Evolutionary conservation across 2,888 invertebrate genomes (phyloP), one percentile per base, ranked within the genome.

Genomic region (Synergus umbraculus): DNA sequence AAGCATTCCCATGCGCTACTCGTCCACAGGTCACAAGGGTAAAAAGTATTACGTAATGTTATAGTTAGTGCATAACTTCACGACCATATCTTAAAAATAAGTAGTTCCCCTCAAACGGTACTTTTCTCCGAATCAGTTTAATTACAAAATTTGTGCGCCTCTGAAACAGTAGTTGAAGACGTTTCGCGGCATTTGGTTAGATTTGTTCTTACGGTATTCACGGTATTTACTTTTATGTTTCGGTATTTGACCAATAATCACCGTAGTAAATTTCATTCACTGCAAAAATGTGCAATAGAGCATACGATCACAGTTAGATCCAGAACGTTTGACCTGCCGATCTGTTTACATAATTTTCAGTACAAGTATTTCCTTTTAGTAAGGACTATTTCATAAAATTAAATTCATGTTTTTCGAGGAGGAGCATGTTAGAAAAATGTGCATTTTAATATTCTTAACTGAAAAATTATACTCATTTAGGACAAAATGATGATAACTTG

Each of bases 141-240:
- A 73, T 73, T 73, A 73, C 37, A 37, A 73, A 73, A 73, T 49
- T 69, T 69, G 73, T 73, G 9, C 54, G 29, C 37, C n/a, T 54
- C 29, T 54, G 73, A n/a, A 73, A 54, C 73, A 54, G 73, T 73
- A 54, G n/a, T 58, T 73, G 54, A 49, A 54, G 73, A 37, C 18
- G 54, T 73, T 73, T 73, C 54, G 54, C 54, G 73, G 73, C 73
- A 54, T 73, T 73, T 73, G 49, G 49, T 41, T 73, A 54, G 37
- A 73, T 73, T 73, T 41, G 73, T 37, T 73, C 73, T 73, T 73
- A 73, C 73, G 73, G 73, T 73, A 73, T 73, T 73, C 54, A 73
- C 54, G 73, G 73, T 73, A 73, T 73, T 73, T 73, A 54, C 54
- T 73, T 73, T 73, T 73, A 73, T 73, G 73, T 73, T 58, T 73